phyloP scores from a whole-genome alignment of 2,113 vertebrate species.

The Rhadina sibilatrix region DNA sequence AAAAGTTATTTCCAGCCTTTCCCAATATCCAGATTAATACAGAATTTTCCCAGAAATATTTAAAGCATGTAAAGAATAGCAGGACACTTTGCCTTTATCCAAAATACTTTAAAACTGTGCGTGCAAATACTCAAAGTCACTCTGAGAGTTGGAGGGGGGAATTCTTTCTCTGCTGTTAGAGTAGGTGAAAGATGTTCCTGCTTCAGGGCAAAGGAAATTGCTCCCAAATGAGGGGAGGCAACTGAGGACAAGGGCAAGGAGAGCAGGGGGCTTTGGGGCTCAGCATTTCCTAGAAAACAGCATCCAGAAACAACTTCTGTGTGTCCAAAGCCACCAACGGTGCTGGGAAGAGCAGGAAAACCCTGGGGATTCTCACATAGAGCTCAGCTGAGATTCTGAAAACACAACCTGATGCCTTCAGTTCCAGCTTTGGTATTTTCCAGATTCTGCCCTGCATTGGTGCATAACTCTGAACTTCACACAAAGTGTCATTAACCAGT shows the following conservation, averaged over 20 bases:
- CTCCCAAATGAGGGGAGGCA: neutral
- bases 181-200: neutral
- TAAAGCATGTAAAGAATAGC: neutral
- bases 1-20: neutral
- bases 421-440: rapidly evolving
- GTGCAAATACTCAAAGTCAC: neutral
- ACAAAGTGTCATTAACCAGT: neutral
- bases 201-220: neutral
- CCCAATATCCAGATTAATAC: neutral
- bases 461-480: neutral
- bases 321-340: neutral
- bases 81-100: neutral
- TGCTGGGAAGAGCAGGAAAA: neutral
- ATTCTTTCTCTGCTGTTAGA: neutral
- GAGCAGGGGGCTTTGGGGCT: neutral
- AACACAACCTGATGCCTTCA: neutral
- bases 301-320: neutral
- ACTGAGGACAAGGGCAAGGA: neutral
- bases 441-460: neutral
- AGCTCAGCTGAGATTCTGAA: neutral
- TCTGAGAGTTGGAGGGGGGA: neutral
- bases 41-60: neutral
- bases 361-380: neutral
- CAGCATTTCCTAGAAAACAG: neutral
- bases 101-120: neutral